Evolutionary conservation across 2,888 invertebrate species (phyloP).

Genomic region (Clanis bilineata): DNA sequence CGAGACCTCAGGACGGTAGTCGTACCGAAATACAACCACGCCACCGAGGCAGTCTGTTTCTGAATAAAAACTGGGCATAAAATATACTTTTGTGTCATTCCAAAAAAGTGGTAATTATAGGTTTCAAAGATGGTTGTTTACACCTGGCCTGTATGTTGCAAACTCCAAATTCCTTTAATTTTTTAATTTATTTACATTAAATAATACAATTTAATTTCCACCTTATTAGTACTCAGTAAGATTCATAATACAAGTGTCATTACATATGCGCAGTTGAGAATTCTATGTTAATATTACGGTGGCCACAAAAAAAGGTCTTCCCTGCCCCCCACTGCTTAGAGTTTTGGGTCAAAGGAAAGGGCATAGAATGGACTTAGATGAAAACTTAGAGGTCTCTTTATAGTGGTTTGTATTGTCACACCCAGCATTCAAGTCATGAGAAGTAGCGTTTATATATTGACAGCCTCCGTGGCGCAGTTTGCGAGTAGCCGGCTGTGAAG

Average conservation of each 20-base stretch:
- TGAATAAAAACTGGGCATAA: background rate
- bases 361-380: conserved; percentile 31
- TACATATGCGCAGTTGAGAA: conserved; percentile 1
- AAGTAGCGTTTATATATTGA: conserved; percentile 16
- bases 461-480: no score
- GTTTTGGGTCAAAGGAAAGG: conserved; percentile 18
- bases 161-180: conserved; percentile 31
- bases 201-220: conserved; percentile 24
- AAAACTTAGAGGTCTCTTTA: conserved; percentile 39
- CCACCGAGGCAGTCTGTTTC: no score
- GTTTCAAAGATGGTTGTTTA: background rate
- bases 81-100: background rate
- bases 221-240: conserved; percentile 29
- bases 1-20: no score
- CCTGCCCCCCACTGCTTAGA: conserved; percentile 6
- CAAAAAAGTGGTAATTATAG: background rate
- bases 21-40: no score
- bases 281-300: conserved; percentile 1
- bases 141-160: conserved; percentile 20
- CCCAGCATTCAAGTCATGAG: conserved; percentile 20
- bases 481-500: no score
- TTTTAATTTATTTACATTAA: conserved; percentile 33
- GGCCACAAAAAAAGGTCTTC: background rate
- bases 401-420: conserved; percentile 29
- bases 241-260: conserved; percentile 24